Percentiles rank a stretch among this genome's conserved stretches.
These are phyloP conservation scores for Anarhynchus alexandrinus DNA, from an alignment of 2,113 vertebrate species.

Conservation along the genomic window DNA sequence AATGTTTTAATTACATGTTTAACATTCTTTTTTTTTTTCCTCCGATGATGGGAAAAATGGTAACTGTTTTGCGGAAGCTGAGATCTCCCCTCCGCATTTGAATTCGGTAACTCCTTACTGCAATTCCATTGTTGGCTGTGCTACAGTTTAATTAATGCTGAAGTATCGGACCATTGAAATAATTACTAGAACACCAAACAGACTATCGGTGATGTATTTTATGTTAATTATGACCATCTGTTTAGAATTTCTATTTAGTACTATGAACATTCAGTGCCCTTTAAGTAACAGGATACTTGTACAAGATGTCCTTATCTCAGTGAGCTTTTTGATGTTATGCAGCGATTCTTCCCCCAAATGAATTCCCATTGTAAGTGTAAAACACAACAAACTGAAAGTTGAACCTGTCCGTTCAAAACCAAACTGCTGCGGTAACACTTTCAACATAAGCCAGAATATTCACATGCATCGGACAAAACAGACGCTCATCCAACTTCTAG, in stretches of 20 bases:
- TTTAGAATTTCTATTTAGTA: constrained; percentile 53
- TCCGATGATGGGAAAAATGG: background rate
- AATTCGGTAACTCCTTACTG: background rate
- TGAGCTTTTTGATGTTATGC: background rate
- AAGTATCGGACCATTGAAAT: constrained; percentile 30
- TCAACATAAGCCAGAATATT: background rate
- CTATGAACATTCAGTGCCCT: constrained; percentile 28
- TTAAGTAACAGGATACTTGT: constrained; percentile 33
- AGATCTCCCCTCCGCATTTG: background rate
- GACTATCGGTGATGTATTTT: constrained; percentile 40
- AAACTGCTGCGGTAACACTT: constrained; percentile 2
- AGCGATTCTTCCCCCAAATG: background rate
- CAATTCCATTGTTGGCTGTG: background rate
- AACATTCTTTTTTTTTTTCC: background rate
- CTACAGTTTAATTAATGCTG: constrained; percentile 10
- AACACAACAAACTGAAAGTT: background rate
- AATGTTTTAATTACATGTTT: background rate
- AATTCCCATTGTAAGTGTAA: background rate
- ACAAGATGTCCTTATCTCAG: constrained; percentile 47
- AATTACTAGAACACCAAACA: constrained; percentile 51
- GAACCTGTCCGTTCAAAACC: background rate
- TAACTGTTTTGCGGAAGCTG: background rate
- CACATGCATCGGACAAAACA: background rate
- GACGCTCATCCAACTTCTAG: background rate
- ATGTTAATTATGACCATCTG: constrained; percentile 61